Evolutionary conservation across 2,797 vertebrate genomes (phyloP).

Genomic region (Rhincodon typus): DNA sequence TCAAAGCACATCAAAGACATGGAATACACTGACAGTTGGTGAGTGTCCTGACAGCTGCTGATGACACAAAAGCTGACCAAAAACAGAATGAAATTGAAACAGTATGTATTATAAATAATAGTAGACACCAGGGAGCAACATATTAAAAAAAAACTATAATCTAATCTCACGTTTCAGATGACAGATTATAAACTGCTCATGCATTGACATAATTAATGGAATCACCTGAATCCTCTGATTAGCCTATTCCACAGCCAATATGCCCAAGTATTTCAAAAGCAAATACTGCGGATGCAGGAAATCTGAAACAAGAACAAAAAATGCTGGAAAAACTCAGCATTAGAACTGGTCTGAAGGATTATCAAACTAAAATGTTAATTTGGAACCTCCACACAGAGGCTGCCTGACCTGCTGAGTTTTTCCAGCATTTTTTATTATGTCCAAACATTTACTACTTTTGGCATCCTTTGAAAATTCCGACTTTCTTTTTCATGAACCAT

Average conservation of each 20-base stretch:
- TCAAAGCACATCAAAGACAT: slow-evolving; percentile 23
- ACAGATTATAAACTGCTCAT: not conserved
- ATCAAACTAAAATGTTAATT: too few relatives aligned
- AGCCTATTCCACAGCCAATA: not conserved
- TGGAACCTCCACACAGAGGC: too few relatives aligned
- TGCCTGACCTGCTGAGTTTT: too few relatives aligned
- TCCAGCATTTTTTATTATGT: too few relatives aligned
- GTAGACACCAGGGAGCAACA: not conserved
- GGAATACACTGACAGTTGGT: slow-evolving; percentile 10
- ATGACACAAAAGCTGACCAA: slow-evolving; percentile 26
- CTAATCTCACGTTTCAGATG: not conserved
- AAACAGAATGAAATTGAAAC: slow-evolving; percentile 31
- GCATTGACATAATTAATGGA: not conserved
- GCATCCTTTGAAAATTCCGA: not conserved
- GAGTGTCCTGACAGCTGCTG: slow-evolving; percentile 19
- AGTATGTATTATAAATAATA: slow-evolving; percentile 32
- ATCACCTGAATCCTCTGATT: not conserved
- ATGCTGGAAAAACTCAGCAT: too few relatives aligned
- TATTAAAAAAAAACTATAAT: not conserved
- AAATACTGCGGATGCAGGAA: too few relatives aligned
- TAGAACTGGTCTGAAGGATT: too few relatives aligned
- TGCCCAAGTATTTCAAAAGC: not conserved
- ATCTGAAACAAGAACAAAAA: too few relatives aligned
- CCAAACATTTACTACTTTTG: not conserved
- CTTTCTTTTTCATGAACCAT: not conserved